Evolutionary conservation across 2,888 invertebrate species (phyloP).

Genomic region (Spodoptera littoralis): DNA sequence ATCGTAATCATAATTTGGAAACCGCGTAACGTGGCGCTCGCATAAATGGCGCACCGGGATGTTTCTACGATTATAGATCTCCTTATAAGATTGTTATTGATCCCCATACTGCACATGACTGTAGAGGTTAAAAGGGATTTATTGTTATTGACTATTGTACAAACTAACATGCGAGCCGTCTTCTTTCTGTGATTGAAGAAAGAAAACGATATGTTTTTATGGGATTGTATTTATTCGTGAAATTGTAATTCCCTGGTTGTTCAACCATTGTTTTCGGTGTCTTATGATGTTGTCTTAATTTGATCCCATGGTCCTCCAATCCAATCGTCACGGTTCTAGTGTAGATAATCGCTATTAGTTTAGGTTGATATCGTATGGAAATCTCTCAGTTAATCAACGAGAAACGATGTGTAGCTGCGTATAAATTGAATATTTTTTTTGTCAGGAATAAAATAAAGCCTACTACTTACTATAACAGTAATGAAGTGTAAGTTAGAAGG

Average conservation of each 20-base stretch:
- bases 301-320: conserved; percentile 29
- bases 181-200: too few relatives aligned
- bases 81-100: conserved; percentile 26
- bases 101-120: conserved; percentile 31
- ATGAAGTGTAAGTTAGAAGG: too few relatives aligned
- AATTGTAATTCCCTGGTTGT: not conserved
- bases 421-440: not conserved
- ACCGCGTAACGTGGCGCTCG: conserved; percentile 45
- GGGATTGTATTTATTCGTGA: not conserved
- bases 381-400: conserved; percentile 27
- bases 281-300: conserved; percentile 33
- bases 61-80: conserved; percentile 36
- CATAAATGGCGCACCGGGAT: conserved; percentile 34
- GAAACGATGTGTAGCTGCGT: conserved; percentile 8
- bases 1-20: conserved; percentile 45
- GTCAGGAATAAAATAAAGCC: too few relatives aligned
- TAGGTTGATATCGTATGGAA: conserved; percentile 22
- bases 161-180: too few relatives aligned
- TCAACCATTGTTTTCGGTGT: conserved; percentile 4
- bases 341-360: conserved; percentile 28
- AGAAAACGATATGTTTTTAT: too few relatives aligned
- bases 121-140: conserved; percentile 24
- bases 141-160: conserved; percentile 19
- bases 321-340: conserved; percentile 34
- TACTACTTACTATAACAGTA: too few relatives aligned